phyloP scores from a whole-genome alignment of 1,140 invertebrate genomes.

The Drosophila santomea region DNA sequence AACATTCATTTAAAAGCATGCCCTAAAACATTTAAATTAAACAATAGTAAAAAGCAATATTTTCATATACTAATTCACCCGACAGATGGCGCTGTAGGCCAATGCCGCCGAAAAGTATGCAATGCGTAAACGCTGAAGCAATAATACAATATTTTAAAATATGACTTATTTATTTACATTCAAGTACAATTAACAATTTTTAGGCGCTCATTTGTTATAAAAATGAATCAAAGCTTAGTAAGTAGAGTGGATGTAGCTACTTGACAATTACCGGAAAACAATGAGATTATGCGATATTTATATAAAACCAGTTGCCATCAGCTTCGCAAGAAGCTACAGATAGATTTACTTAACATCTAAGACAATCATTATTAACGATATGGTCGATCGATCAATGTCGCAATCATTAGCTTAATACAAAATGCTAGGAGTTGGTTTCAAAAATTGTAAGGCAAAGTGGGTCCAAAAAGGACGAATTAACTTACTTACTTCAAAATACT shows the following conservation, averaged over 20 bases:
- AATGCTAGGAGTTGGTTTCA: slow-evolving; percentile 38
- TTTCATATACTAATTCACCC: not conserved
- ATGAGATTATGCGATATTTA: slow-evolving; percentile 25
- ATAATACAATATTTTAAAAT: slow-evolving; percentile 48
- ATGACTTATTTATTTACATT: slow-evolving; percentile 74
- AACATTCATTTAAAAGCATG: no score
- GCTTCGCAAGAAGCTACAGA: slow-evolving; percentile 22
- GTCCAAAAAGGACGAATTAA: slow-evolving; percentile 59
- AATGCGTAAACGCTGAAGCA: no score
- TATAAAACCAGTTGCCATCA: slow-evolving; percentile 25
- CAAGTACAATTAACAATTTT: slow-evolving; percentile 73
- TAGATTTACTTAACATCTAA: slow-evolving; percentile 23
- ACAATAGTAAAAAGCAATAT: no score
- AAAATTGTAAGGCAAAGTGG: slow-evolving; percentile 38
- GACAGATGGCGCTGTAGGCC: not conserved
- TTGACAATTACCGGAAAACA: slow-evolving; percentile 45
- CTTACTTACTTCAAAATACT: slow-evolving; percentile 56
- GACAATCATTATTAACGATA: slow-evolving; percentile 36
- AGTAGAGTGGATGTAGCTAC: slow-evolving; percentile 41
- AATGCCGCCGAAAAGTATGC: no score
- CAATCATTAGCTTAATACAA: slow-evolving; percentile 37
- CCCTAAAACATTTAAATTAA: no score
- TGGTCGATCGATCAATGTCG: slow-evolving; percentile 30
- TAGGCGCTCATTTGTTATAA: slow-evolving; percentile 50
- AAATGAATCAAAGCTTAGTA: slow-evolving; percentile 56